Evolutionary conservation across 2,113 vertebrate genomes (phyloP), one percentile per base, ranked within the genome.

Genomic region (Micronycteris hirsuta): DNA sequence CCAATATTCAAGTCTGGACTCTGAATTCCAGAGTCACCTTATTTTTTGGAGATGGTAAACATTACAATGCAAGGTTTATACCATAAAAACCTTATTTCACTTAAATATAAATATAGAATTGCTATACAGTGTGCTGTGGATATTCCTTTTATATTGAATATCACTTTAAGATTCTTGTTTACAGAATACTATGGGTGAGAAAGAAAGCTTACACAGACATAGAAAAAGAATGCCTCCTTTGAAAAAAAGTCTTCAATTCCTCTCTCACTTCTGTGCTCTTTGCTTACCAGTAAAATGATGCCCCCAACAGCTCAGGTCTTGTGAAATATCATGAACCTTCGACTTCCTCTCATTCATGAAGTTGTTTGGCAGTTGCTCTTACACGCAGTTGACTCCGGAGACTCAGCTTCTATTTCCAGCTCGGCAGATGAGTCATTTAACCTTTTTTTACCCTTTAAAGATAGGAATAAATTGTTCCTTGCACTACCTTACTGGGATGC

Each of bases 401-500:
- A 24, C 17, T 10, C 17, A 71, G 41, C 36, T 85, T 78, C 49
- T 92, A 63, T 88, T 93, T 91, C 58, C 20, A 65, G 67, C 54
- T 93, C 24, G 10, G 5, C n/a, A 87, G 81, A 96, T 97, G 94
- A 96, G 71, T 96, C 94, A 97, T 88, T 97, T 96, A 96, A 96
- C 96, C 89, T 95, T 56, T 78, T 80, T 94, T 47, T 95, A 49
- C 43, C 71, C 94, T 96, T 92, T 91, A 81, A 94, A 93, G 49
- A 85, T 88, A 88, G 52, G 36, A 86, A 91, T 78, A 96, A 88
- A 93, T 88, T 85, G 71, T 84, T 91, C 43, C 28, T 76, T 88
- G 94, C 63, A 77, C 65, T 87, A 9, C 63, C 49, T 87, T 92
- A 78, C 17, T 2, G 8, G 33, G 41, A 45, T 58, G 22, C 58